Conservation (phyloP, 2,888 invertebrate species). For the Drosophila multiciliata region DNA sequence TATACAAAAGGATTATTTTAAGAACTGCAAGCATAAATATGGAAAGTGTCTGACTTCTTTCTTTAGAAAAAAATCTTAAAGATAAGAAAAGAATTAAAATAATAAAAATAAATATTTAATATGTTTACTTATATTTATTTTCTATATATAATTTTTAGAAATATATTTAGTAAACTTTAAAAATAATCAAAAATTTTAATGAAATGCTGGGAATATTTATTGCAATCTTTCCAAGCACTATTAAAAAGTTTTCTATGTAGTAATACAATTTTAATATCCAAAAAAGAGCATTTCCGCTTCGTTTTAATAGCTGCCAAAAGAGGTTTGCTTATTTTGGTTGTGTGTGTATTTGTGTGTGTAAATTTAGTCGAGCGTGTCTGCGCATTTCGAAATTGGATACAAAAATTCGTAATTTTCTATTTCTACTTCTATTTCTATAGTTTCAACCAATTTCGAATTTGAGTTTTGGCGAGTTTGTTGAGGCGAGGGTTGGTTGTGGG, state of each 20-base stretch:
- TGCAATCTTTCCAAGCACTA: no score
- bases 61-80: background rate
- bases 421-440: conserved; percentile 33
- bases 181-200: background rate
- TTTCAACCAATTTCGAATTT: conserved; percentile 54
- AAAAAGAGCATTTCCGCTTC: conserved; percentile 33
- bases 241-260: no score
- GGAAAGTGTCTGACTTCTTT: background rate
- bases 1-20: background rate
- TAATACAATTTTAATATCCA: no score
- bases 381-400: conserved; percentile 75
- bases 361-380: conserved; percentile 70
- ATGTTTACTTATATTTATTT: background rate
- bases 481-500: conserved; percentile 54
- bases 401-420: conserved; percentile 55
- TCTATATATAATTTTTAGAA: background rate
- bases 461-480: conserved; percentile 33
- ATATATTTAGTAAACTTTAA: background rate
- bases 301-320: background rate
- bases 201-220: no score
- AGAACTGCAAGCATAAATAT: background rate
- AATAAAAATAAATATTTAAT: background rate
- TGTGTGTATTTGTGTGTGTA: conserved; percentile 52
- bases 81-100: background rate
- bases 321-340: background rate